Conservation (phyloP, 1,140 invertebrate species). For the Drosophila asahinai region DNA sequence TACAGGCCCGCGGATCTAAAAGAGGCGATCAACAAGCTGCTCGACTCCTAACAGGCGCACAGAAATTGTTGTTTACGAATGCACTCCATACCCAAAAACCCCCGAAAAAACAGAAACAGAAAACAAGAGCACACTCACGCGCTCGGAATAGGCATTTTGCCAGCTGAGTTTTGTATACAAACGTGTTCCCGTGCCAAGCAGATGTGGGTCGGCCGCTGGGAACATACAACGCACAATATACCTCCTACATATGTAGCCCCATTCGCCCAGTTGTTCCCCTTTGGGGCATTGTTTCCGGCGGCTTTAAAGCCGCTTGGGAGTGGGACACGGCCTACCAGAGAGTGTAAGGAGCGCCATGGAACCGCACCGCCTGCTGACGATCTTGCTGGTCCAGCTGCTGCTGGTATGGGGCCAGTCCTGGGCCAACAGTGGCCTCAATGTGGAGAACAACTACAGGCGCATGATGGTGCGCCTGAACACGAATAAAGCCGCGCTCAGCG, state of each 20-base stretch:
- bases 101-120: conserved; percentile 28
- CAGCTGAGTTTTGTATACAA: conserved; percentile 66
- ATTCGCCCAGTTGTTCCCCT: conserved; percentile 56
- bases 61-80: conserved; percentile 54
- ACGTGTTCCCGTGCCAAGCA: conserved; percentile 36
- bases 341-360: conserved; percentile 34
- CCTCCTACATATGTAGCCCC: conserved; percentile 64
- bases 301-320: conserved; percentile 56
- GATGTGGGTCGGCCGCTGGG: conserved; percentile 60
- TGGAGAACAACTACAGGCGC: conserved; percentile 68
- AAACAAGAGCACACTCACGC: conserved; percentile 40
- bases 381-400: conserved; percentile 15
- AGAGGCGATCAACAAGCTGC: conserved; percentile 68
- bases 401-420: conserved; percentile 5
- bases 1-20: conserved; percentile 87
- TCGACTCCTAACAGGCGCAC: conserved; percentile 66
- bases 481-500: not conserved
- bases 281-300: conserved; percentile 32
- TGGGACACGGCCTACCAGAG: conserved; percentile 14
- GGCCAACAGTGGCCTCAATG: conserved; percentile 40
- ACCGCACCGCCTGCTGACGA: conserved; percentile 20
- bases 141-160: conserved; percentile 53
- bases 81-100: conserved; percentile 44
- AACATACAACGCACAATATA: conserved; percentile 76
- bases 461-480: conserved; percentile 66